phyloP scores from a whole-genome alignment of 2,113 vertebrate species.

The Dipodomys ordii region DNA sequence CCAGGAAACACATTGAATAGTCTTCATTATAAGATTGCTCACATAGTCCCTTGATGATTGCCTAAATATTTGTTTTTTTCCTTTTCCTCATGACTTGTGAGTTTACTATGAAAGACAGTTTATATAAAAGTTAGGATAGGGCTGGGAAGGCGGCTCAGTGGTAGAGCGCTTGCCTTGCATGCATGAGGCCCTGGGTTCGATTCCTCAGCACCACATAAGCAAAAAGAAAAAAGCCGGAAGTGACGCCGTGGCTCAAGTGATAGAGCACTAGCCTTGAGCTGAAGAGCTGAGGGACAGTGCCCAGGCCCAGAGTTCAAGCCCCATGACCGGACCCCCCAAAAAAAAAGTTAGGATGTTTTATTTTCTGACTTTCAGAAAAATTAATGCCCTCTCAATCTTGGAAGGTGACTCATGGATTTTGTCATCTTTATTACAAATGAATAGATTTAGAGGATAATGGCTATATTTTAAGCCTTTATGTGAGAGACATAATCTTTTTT shows the following conservation, averaged over 20 bases:
- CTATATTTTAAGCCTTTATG: not conserved
- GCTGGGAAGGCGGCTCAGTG: too few species aligned
- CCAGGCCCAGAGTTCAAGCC: too few species aligned
- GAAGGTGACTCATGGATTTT: not conserved
- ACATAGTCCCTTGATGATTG: not conserved
- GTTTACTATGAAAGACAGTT: not conserved
- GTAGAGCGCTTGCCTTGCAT: too few species aligned
- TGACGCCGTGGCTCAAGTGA: too few species aligned
- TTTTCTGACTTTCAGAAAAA: slow-evolving; percentile 42
- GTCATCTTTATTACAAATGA: not conserved
- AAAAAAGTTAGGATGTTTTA: too few species aligned
- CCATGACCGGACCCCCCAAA: too few species aligned
- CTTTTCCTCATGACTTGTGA: not conserved
- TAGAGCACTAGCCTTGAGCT: too few species aligned
- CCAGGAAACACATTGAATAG: not conserved
- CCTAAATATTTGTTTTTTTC: not conserved
- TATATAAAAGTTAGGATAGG: not conserved
- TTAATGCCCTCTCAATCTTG: not conserved
- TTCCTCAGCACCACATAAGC: too few species aligned
- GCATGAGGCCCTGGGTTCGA: too few species aligned
- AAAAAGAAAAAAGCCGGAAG: too few species aligned
- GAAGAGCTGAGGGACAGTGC: too few species aligned
- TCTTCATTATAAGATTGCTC: not conserved
- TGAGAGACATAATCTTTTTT: not conserved
- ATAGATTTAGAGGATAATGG: not conserved